These are phyloP conservation scores for Odontomyia ornata DNA, from an alignment of 2,888 invertebrate species.

Conservation along the genomic window DNA sequence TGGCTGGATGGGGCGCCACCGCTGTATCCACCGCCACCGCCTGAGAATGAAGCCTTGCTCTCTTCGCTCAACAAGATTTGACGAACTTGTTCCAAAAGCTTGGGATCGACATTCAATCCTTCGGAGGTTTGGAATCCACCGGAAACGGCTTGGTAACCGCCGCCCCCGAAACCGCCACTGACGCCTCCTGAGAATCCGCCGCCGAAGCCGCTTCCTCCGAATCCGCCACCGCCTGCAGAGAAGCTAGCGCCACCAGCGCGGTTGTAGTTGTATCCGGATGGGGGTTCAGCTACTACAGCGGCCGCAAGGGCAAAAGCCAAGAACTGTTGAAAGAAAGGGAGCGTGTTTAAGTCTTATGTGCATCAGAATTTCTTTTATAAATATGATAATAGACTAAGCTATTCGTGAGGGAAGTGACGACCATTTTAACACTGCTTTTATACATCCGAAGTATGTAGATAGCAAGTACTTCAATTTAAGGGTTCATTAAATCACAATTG, in stretches of 20 bases:
- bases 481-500: no score
- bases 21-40: slow-evolving; percentile 65
- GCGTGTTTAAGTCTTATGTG: no score
- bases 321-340: slow-evolving; percentile 68
- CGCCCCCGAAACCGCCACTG: slow-evolving; percentile 70
- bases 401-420: background rate
- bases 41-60: slow-evolving; percentile 68
- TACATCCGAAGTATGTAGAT: no score
- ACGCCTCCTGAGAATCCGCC: slow-evolving; percentile 60
- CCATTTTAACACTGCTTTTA: no score
- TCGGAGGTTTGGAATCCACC: slow-evolving; percentile 83
- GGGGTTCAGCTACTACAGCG: slow-evolving; percentile 78
- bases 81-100: slow-evolving; percentile 83
- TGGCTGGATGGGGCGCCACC: slow-evolving; percentile 66
- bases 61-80: slow-evolving; percentile 87
- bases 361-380: background rate
- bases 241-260: slow-evolving; percentile 67
- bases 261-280: slow-evolving; percentile 79
- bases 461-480: no score
- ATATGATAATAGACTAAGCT: background rate
- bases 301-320: slow-evolving; percentile 83
- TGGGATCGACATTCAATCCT: slow-evolving; percentile 82
- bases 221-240: slow-evolving; percentile 55
- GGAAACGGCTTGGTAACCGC: slow-evolving; percentile 79
- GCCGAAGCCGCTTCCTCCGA: slow-evolving; percentile 66